Evolutionary conservation across 2,797 vertebrate species (phyloP).

Genomic region (Corythornis leucogaster): DNA sequence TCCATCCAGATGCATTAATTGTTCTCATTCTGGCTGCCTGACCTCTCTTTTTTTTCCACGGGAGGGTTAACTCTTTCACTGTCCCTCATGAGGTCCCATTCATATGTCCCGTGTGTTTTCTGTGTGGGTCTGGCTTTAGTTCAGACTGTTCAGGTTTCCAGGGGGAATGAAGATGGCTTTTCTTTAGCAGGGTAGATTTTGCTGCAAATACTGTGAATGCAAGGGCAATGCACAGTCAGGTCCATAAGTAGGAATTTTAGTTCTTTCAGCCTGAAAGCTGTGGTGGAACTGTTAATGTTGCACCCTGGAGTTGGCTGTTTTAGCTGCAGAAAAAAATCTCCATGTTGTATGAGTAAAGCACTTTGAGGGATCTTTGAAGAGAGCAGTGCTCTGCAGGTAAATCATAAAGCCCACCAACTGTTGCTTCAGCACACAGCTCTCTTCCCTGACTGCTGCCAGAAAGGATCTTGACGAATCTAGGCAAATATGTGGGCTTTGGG

Average conservation of each 20-base stretch:
- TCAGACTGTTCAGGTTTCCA: neutral
- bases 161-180: neutral
- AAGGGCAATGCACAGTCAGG: neutral
- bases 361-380: conserved; percentile 15
- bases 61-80: neutral
- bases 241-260: neutral
- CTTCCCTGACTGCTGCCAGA: neutral
- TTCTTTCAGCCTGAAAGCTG: neutral
- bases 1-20: neutral
- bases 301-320: neutral
- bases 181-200: neutral
- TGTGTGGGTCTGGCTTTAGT: neutral
- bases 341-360: neutral
- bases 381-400: neutral
- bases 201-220: neutral
- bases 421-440: neutral
- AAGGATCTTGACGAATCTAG: neutral
- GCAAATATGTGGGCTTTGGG: neutral
- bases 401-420: neutral
- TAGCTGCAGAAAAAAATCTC: neutral
- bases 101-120: neutral
- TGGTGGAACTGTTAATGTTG: neutral
- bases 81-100: neutral
- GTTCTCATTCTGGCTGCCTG: neutral
- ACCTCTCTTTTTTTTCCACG: neutral